Conservation (phyloP, 2,797 vertebrate genomes). For the Anisognathus igniventris region DNA sequence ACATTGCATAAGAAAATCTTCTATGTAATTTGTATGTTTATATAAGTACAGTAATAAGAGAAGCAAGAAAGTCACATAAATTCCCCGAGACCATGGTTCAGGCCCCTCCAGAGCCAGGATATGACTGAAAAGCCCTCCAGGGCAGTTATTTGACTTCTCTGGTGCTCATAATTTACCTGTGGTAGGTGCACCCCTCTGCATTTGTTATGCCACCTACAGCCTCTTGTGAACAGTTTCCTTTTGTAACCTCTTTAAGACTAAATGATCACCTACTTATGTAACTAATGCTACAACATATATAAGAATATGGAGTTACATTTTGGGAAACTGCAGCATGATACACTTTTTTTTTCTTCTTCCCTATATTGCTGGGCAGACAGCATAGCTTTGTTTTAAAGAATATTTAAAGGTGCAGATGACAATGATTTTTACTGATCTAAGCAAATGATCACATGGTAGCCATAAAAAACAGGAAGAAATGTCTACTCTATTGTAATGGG, state of each 20-base stretch:
- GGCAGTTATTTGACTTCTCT: not conserved
- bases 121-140: not conserved
- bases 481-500: not conserved
- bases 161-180: not conserved
- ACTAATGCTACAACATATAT: not conserved
- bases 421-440: not conserved
- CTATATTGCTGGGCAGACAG: not conserved
- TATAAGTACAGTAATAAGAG: not conserved
- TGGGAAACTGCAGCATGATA: not conserved
- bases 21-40: not conserved
- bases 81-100: not conserved
- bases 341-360: not conserved
- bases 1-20: not conserved
- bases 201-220: constrained; percentile 26
- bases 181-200: not conserved
- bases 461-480: not conserved
- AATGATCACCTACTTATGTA: not conserved
- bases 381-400: not conserved
- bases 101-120: not conserved
- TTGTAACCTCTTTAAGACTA: not conserved
- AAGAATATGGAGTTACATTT: not conserved
- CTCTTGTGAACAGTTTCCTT: not conserved
- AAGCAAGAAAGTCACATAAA: not conserved
- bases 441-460: not conserved
- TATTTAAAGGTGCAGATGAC: not conserved